Evolutionary conservation across 2,113 vertebrate species (phyloP).

Genomic region (Indicator maculatus): DNA sequence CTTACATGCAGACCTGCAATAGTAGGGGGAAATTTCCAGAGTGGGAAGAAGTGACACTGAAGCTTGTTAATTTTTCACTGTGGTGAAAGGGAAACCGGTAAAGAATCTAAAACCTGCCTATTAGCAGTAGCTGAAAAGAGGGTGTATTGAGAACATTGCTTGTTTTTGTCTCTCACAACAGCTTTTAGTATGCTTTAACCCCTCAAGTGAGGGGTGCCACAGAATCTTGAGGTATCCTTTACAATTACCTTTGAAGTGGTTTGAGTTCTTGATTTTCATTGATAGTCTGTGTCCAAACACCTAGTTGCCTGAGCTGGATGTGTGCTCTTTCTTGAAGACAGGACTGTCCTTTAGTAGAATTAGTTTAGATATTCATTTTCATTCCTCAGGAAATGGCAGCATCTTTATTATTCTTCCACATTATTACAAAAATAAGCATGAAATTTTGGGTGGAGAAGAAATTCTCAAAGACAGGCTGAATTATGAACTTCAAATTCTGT

Average conservation of each 20-base stretch:
- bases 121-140: neutral
- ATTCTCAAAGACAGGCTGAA: conserved; percentile 45
- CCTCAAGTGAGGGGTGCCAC: neutral
- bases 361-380: neutral
- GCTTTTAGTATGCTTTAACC: neutral
- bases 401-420: neutral
- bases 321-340: neutral
- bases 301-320: neutral
- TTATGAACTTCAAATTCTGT: conserved; percentile 22
- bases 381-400: neutral
- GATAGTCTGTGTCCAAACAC: neutral
- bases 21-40: neutral
- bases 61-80: conserved; percentile 3
- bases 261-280: neutral
- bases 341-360: neutral
- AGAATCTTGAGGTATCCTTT: neutral
- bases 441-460: neutral
- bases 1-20: neutral
- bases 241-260: neutral
- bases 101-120: neutral
- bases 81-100: neutral
- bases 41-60: neutral
- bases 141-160: neutral
- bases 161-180: neutral
- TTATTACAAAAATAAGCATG: conserved; percentile 12